Conservation (phyloP, 2,888 invertebrate genomes). For the Drosophila atroscutellata region DNA sequence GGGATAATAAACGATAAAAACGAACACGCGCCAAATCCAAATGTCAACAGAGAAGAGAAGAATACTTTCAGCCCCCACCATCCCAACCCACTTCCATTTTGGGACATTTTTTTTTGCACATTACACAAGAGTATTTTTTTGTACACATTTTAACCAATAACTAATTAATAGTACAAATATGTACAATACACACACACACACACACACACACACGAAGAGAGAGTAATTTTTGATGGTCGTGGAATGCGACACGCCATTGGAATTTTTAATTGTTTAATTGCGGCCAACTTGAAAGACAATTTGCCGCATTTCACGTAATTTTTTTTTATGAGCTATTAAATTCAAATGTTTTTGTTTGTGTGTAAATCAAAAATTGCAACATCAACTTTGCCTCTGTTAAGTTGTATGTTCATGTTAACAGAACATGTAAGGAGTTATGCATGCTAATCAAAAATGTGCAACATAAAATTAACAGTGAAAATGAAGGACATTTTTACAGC, state of each 20-base stretch:
- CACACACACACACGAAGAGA: slow-evolving; percentile 22
- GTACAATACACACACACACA: background rate
- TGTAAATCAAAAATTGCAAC: slow-evolving; percentile 19
- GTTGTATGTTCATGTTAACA: slow-evolving; percentile 57
- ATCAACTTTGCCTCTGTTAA: slow-evolving; percentile 40
- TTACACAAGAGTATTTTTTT: slow-evolving; percentile 61
- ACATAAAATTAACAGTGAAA: slow-evolving; percentile 1
- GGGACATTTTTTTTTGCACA: slow-evolving; percentile 52
- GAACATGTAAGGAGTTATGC: slow-evolving; percentile 26
- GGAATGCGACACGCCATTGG: slow-evolving; percentile 63
- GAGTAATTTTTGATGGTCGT: slow-evolving; percentile 64
- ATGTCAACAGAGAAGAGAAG: slow-evolving; percentile 65
- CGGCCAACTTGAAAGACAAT: slow-evolving; percentile 66
- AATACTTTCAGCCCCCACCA: background rate
- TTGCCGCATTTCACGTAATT: slow-evolving; percentile 54
- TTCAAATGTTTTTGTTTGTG: background rate
- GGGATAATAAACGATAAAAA: slow-evolving; percentile 55
- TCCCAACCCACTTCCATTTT: slow-evolving; percentile 7
- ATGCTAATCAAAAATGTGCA: slow-evolving; percentile 5
- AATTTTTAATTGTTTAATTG: slow-evolving; percentile 78
- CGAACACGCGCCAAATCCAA: slow-evolving; percentile 68
- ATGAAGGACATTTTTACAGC: slow-evolving; percentile 12
- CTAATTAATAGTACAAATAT: slow-evolving; percentile 73
- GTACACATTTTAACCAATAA: slow-evolving; percentile 49
- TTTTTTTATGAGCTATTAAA: slow-evolving; percentile 59